Percentiles rank a stretch among this genome's conserved stretches.
These are phyloP conservation scores for Tanytarsus gracilentus DNA, from an alignment of 2,888 invertebrate species.

Conservation along the genomic window DNA sequence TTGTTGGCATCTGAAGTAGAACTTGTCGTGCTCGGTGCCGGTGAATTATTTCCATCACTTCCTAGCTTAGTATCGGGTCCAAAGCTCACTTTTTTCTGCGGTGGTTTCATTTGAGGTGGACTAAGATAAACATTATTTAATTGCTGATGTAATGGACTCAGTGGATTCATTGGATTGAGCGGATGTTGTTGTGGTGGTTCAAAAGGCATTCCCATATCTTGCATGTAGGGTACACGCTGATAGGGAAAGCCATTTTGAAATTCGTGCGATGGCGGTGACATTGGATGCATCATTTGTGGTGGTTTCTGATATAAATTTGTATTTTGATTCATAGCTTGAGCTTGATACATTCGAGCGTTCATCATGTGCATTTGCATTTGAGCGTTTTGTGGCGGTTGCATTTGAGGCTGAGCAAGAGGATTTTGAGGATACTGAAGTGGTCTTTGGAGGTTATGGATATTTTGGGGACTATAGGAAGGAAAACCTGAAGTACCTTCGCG, in stretches of 20 bases:
- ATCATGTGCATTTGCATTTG: constrained; percentile 13
- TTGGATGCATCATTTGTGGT: constrained; percentile 28
- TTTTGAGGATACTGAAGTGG: constrained; percentile 33
- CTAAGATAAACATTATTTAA: constrained; percentile 43
- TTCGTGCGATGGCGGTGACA: background rate
- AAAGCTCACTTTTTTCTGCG: constrained; percentile 59
- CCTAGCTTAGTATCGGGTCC: constrained; percentile 64
- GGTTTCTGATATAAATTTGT: constrained; percentile 31
- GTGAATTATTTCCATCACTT: constrained; percentile 48
- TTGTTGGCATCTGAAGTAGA: constrained; percentile 15
- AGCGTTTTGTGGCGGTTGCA: background rate
- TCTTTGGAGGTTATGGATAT: constrained; percentile 35
- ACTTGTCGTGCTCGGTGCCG: constrained; percentile 33
- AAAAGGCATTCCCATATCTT: constrained; percentile 38
- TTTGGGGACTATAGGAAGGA: background rate
- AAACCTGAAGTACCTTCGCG: constrained; percentile 19
- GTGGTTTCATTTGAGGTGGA: constrained; percentile 32
- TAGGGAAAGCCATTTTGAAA: constrained; percentile 41
- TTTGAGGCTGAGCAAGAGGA: constrained; percentile 31
- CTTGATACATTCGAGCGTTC: constrained; percentile 33
- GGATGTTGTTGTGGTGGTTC: constrained; percentile 33
- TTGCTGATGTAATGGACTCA: constrained; percentile 41
- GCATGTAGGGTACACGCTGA: constrained; percentile 51
- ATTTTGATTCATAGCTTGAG: constrained; percentile 30
- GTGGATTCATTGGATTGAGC: constrained; percentile 36